Base-by-base conservation (phyloP, 2,888 invertebrate species). In the Drosophila sordidapex region DNA sequence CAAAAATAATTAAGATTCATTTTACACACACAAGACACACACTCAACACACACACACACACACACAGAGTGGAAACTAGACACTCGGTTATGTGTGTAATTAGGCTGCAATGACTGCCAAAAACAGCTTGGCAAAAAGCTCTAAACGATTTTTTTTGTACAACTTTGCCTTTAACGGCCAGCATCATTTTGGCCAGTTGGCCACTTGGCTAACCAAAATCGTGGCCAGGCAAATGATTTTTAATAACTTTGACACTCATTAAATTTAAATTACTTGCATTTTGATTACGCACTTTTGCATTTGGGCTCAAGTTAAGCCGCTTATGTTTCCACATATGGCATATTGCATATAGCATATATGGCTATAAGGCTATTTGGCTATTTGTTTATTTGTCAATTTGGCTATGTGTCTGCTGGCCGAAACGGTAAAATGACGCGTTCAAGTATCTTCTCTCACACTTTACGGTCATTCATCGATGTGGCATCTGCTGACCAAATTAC, bases 221-320 rank as follows among this genome's bases (percentile, higher is more conserved):
- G 70, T 83, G 81, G 83, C 52, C 74, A 78, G 72, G 74, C 90
- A 90, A 88, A 88, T 88, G 83, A 90, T 88, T 87, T 87, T 87
- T 90, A 87, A 88, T 87, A 87, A 86, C 87, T 87, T 90, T 87
- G 90, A 90, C 87, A 87, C 87, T 90, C 87, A 87, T 87, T 87
- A 87, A 87, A 90, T 89, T 87, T 83, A 90, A 87, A 88, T 87
- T 88, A 87, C 89, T 83, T 89, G 83, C 89, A 88, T 82, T 67
- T 88, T 88, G 82, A 87, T 87, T 90, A 90, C 81, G 86, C 86
- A 90, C 86, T 79, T 84, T 78, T 83, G 78, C 76, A 85, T 79
- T 81, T 82, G 67, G 66, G 77, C 78, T 67, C 70, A 74, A 78
- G 59, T 67, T 84, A 85, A 85, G 88, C 89, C 64, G 74, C 87